These are phyloP conservation scores for Pholis gunnellus DNA, from an alignment of 2,113 vertebrate genomes.

Conservation along the genomic window DNA sequence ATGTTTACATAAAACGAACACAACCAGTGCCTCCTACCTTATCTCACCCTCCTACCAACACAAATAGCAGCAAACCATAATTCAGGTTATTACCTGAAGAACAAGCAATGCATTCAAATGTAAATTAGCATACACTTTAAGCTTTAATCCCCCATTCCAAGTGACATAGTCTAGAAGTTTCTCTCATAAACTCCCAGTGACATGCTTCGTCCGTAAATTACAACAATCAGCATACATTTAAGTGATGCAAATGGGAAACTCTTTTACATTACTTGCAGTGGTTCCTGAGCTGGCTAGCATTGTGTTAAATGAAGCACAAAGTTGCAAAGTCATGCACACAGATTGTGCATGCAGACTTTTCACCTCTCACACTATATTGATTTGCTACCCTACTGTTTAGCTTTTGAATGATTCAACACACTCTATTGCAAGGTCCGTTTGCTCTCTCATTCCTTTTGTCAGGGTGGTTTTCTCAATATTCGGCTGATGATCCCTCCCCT, in stretches of 20 bases:
- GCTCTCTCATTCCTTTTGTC: constrained; percentile 63
- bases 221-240: constrained; percentile 22
- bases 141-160: constrained; percentile 4
- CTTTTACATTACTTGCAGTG: constrained; percentile 12
- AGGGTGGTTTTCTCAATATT: constrained; percentile 63
- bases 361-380: constrained; percentile 32
- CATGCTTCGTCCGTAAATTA: constrained; percentile 20
- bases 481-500: constrained; percentile 40
- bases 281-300: constrained; percentile 3
- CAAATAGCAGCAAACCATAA: constrained; percentile 3
- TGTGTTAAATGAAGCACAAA: constrained; percentile 27
- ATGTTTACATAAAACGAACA: constrained; percentile 72
- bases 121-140: constrained; percentile 15
- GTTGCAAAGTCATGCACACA: constrained; percentile 29
- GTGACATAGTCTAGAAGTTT: background rate
- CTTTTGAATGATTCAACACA: constrained; percentile 71
- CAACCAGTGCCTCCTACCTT: constrained; percentile 40
- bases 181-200: constrained; percentile 14
- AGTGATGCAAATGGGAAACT: constrained; percentile 16
- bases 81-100: constrained; percentile 16
- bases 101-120: constrained; percentile 17
- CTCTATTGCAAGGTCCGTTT: constrained; percentile 65
- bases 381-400: constrained; percentile 45
- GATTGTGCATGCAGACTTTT: constrained; percentile 8
- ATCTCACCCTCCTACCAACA: constrained; percentile 45